phyloP scores from a whole-genome alignment of 2,888 invertebrate genomes.

The Cataglyphis cursor region DNA sequence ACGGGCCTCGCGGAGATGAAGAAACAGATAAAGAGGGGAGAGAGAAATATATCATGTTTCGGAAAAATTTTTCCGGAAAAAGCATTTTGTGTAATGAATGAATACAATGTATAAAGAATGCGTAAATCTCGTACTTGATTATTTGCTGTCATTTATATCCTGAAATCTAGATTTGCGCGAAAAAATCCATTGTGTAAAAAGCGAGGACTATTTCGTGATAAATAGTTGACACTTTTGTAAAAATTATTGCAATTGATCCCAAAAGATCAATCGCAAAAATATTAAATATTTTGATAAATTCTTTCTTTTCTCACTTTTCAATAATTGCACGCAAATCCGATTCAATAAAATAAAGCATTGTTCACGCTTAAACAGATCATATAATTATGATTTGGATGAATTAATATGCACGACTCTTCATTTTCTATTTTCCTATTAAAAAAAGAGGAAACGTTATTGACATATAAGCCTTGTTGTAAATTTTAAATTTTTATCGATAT shows the following conservation, averaged over 20 bases:
- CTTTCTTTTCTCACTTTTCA: background rate
- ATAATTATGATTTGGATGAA: background rate
- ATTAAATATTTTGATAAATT: background rate
- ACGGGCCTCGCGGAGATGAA: conserved; percentile 49
- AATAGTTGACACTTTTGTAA: background rate
- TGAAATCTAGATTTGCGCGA: background rate
- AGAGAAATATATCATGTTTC: conserved; percentile 36
- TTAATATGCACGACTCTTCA: background rate
- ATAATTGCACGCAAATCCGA: background rate
- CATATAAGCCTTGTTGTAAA: background rate
- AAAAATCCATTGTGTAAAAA: background rate
- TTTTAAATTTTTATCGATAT: background rate
- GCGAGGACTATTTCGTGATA: background rate
- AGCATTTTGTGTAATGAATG: conserved; percentile 1
- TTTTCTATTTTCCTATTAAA: background rate
- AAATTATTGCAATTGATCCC: background rate
- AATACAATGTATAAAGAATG: background rate
- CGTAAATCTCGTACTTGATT: background rate
- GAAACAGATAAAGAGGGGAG: conserved; percentile 1
- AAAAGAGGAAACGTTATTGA: background rate
- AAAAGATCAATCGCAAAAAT: background rate
- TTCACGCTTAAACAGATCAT: background rate
- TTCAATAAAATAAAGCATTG: background rate
- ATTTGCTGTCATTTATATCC: background rate
- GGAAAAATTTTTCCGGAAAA: conserved; percentile 28